Evolutionary conservation across 2,888 invertebrate species (phyloP).

Genomic region (Eupithecia vulgata): DNA sequence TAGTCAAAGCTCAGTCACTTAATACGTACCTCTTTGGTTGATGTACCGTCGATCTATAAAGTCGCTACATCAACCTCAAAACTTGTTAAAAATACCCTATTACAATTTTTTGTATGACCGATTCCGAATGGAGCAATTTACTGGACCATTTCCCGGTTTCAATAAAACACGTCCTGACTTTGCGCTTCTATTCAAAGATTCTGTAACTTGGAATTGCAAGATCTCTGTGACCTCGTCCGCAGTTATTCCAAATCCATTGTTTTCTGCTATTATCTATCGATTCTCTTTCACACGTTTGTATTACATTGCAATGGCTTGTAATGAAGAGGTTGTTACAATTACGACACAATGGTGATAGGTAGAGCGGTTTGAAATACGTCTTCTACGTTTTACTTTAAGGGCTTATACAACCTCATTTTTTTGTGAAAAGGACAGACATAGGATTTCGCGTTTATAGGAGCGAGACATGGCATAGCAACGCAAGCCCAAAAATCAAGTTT

Average conservation of each 20-base stretch:
- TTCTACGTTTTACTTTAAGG: not conserved
- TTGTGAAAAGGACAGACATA: too few species aligned
- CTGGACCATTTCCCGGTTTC: conserved; percentile 12
- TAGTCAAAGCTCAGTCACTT: not conserved
- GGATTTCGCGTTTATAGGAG: too few species aligned
- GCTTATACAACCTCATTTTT: too few species aligned
- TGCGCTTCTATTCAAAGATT: conserved; percentile 17
- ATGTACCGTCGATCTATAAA: not conserved
- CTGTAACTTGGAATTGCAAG: conserved; percentile 28
- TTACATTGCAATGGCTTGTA: conserved; percentile 22
- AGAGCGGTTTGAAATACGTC: not conserved
- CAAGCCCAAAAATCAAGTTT: too few species aligned
- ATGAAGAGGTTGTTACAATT: not conserved
- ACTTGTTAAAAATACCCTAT: not conserved
- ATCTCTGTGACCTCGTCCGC: conserved; percentile 30
- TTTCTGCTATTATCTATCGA: conserved; percentile 42
- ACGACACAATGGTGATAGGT: not conserved
- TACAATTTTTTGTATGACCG: conserved; percentile 9
- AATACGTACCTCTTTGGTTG: not conserved
- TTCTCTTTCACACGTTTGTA: conserved; percentile 40
- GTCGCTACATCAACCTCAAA: not conserved
- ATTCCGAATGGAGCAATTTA: conserved; percentile 1
- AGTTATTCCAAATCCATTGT: conserved; percentile 37
- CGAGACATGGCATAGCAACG: too few species aligned
- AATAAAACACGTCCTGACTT: conserved; percentile 14